These are phyloP conservation scores for Mythimna impura DNA, from an alignment of 2,888 invertebrate species.

Conservation along the genomic window DNA sequence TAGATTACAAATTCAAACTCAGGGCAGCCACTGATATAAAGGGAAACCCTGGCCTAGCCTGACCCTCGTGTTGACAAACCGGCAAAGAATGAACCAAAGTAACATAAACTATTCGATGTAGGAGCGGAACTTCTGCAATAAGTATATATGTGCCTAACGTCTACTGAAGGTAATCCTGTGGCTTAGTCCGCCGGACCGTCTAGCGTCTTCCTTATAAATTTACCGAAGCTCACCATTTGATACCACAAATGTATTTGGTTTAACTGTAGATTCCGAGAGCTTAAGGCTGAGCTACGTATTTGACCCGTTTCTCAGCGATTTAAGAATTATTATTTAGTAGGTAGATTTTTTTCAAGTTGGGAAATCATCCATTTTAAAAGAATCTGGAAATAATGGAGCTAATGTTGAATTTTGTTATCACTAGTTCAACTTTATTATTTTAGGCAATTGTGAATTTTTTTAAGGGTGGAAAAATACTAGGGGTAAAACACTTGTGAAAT, in stretches of 20 bases:
- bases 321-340: background rate
- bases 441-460: no score
- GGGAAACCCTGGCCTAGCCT: no score
- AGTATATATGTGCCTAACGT: background rate
- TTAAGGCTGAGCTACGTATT: conserved; percentile 10
- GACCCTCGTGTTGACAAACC: no score
- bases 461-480: no score
- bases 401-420: no score
- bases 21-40: no score
- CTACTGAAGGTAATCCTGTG: conserved; percentile 39
- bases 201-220: conserved; percentile 48
- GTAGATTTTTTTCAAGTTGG: background rate
- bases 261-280: conserved; percentile 17
- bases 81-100: background rate
- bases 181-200: conserved; percentile 28
- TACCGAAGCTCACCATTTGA: conserved; percentile 48
- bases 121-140: conserved; percentile 13
- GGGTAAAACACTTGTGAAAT: no score
- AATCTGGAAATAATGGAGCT: no score
- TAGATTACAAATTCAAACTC: no score
- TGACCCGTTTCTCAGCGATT: conserved; percentile 6
- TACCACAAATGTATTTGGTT: conserved; percentile 52
- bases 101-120: background rate
- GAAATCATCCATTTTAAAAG: no score
- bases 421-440: no score